Evolutionary conservation across 2,797 vertebrate species (phyloP).

Genomic region (Sebastes glaucus): DNA sequence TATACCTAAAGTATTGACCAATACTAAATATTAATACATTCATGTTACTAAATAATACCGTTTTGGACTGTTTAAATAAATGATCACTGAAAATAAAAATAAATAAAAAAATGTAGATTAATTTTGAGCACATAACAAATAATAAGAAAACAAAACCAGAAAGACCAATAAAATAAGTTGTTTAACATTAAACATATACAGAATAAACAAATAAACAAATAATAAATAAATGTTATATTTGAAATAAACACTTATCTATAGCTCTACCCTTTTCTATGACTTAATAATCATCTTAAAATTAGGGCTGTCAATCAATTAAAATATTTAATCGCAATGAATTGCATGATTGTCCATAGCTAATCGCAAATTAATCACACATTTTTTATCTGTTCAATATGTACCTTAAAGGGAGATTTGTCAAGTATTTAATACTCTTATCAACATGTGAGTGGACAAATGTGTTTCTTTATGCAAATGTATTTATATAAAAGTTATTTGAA

Average conservation of each 20-base stretch:
- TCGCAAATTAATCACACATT: too few species aligned
- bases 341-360: too few species aligned
- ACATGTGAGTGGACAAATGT: too few species aligned
- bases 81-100: too few species aligned
- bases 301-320: too few species aligned
- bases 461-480: too few species aligned
- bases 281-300: neutral
- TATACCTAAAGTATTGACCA: neutral
- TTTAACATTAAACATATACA: neutral
- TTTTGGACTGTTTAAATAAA: too few species aligned
- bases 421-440: too few species aligned
- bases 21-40: neutral
- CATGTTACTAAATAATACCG: neutral
- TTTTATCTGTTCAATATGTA: too few species aligned
- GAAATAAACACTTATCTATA: neutral
- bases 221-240: neutral
- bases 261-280: neutral
- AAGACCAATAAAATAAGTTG: neutral
- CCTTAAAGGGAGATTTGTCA: too few species aligned
- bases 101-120: fast-evolving
- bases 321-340: too few species aligned
- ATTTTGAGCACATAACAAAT: neutral
- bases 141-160: neutral
- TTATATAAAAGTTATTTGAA: too few species aligned
- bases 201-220: neutral